These are phyloP conservation scores for Pomacea canaliculata DNA, from an alignment of 2,888 invertebrate species.

Conservation along the genomic window DNA sequence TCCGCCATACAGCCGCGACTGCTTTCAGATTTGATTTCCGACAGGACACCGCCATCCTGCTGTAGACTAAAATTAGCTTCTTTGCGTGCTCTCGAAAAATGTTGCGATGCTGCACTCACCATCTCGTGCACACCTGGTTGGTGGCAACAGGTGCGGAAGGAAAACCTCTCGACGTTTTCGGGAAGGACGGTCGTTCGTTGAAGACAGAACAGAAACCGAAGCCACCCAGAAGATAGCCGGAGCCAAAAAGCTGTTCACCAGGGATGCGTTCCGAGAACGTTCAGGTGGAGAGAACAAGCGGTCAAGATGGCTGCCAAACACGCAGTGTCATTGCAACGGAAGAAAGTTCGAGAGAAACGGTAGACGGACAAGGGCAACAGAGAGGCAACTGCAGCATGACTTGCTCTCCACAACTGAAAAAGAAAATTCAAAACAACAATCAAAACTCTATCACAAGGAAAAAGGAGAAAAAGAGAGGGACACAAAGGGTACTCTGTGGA, in stretches of 20 bases:
- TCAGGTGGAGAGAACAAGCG: conserved; percentile 46
- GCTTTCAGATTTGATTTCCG: background rate
- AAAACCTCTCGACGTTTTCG: conserved; percentile 29
- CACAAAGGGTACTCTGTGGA: too few species aligned
- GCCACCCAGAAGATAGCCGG: conserved; percentile 44
- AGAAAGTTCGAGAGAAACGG: conserved; percentile 40
- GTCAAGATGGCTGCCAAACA: conserved; percentile 48
- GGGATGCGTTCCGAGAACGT: conserved; percentile 59
- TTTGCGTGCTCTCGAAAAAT: too few species aligned
- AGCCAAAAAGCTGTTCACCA: conserved; percentile 56
- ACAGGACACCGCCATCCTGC: background rate
- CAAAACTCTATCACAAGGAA: too few species aligned
- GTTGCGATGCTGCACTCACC: background rate
- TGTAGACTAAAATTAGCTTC: too few species aligned
- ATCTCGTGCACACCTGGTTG: background rate
- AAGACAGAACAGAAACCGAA: conserved; percentile 40
- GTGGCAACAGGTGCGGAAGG: background rate
- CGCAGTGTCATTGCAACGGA: conserved; percentile 41
- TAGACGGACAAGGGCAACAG: conserved; percentile 48
- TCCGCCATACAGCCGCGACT: background rate
- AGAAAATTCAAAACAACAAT: background rate
- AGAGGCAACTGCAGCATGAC: conserved; percentile 45
- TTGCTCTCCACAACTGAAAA: conserved; percentile 48
- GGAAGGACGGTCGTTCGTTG: conserved; percentile 44
- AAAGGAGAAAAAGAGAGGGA: too few species aligned